phyloP scores from a whole-genome alignment of 2,888 invertebrate species.

The Ophioninae sp. region DNA sequence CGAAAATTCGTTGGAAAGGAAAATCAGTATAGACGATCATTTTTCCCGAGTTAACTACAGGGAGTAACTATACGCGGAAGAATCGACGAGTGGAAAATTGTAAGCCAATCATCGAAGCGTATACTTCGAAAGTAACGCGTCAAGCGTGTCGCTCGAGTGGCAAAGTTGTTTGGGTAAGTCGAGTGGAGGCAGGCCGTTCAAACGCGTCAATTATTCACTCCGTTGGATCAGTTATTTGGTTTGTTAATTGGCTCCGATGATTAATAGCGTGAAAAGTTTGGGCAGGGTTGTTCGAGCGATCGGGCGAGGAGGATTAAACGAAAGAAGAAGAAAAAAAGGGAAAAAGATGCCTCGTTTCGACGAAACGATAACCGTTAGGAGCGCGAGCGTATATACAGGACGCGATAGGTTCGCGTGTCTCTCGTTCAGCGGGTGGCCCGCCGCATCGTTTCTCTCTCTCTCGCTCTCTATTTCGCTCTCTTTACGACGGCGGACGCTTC shows the following conservation, averaged over 20 bases:
- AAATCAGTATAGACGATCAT: no score
- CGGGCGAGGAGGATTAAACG: slow-evolving; percentile 30
- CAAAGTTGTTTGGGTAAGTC: not conserved
- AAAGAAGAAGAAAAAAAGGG: no score
- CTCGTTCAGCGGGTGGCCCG: slow-evolving; percentile 24
- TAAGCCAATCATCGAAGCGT: no score
- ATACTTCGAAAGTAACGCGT: no score
- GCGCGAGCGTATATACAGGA: slow-evolving; percentile 60
- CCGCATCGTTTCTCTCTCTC: slow-evolving; percentile 19
- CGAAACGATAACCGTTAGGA: slow-evolving; percentile 68
- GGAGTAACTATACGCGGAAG: no score
- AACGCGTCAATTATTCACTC: slow-evolving; percentile 1
- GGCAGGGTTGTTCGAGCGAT: not conserved
- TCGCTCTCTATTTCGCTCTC: slow-evolving; percentile 19
- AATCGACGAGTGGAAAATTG: no score
- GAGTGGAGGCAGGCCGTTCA: not conserved
- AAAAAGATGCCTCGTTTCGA: no score
- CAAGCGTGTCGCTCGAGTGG: not conserved
- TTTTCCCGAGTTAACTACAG: no score
- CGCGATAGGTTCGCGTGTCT: slow-evolving; percentile 62
- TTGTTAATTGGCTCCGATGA: not conserved
- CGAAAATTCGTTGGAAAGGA: no score
- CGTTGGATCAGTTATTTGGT: slow-evolving; percentile 8
- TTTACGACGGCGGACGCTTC: slow-evolving; percentile 51
- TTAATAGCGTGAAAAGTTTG: slow-evolving; percentile 1